Conservation (phyloP, 2,888 invertebrate genomes). For the Cylloceria caligata region DNA sequence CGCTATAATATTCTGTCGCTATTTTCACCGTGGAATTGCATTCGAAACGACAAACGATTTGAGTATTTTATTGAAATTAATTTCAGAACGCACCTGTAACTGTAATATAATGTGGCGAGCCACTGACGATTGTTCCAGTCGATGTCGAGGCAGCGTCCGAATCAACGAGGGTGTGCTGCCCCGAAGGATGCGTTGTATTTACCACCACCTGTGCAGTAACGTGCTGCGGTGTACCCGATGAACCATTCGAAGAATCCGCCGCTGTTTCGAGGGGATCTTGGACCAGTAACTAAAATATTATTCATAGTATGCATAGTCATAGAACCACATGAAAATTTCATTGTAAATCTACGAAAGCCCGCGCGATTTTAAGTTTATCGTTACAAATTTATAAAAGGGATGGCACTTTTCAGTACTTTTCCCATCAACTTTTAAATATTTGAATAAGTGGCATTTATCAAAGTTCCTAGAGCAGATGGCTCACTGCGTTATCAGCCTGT, state of each 20-base stretch:
- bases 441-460: conserved; percentile 61
- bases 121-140: conserved; percentile 83
- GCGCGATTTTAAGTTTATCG: too few relatives aligned
- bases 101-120: conserved; percentile 89
- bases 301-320: conserved; percentile 63
- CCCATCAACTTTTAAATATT: conserved; percentile 4
- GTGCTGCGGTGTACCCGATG: conserved; percentile 85
- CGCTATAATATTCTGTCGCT: not conserved
- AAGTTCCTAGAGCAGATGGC: conserved; percentile 71
- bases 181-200: conserved; percentile 83
- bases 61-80: not conserved
- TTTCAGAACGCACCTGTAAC: conserved; percentile 87
- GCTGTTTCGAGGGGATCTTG: conserved; percentile 86
- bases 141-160: conserved; percentile 86
- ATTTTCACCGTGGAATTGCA: not conserved
- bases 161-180: conserved; percentile 85
- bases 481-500: conserved; percentile 72
- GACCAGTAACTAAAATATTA: conserved; percentile 81
- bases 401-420: too few relatives aligned
- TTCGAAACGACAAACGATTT: not conserved
- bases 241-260: conserved; percentile 87
- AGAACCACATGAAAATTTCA: too few relatives aligned
- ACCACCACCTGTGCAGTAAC: conserved; percentile 85
- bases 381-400: too few relatives aligned
- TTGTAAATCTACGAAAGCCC: too few relatives aligned